phyloP scores from a whole-genome alignment of 2,113 vertebrate genomes.

The Trochalopteron elliotii region DNA sequence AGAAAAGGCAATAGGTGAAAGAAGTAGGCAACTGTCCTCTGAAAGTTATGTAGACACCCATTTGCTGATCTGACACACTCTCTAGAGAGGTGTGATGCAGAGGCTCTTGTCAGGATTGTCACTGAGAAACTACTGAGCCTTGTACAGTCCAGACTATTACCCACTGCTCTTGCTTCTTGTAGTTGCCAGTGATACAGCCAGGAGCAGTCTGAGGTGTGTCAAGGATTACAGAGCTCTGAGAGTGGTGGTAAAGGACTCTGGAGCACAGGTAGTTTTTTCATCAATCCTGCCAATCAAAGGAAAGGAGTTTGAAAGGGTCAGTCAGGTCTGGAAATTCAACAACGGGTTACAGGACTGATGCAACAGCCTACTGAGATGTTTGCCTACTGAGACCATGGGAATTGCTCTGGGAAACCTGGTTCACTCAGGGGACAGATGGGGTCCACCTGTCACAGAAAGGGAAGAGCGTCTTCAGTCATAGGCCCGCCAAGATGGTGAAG shows the following conservation, averaged over 20 bases:
- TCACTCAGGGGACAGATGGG: background rate
- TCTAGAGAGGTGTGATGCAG: background rate
- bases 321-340: background rate
- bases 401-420: background rate
- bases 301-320: background rate
- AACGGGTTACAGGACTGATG: background rate
- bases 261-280: background rate
- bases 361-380: background rate
- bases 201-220: background rate
- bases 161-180: background rate
- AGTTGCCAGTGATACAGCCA: background rate
- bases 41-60: background rate
- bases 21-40: background rate
- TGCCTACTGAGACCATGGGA: background rate
- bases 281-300: background rate
- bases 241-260: background rate
- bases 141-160: background rate
- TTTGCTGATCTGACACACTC: background rate
- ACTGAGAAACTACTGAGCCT: background rate
- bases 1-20: background rate
- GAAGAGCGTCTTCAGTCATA: background rate
- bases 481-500: background rate
- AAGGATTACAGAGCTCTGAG: background rate
- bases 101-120: background rate
- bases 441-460: background rate